Evolutionary conservation across 2,113 vertebrate genomes (phyloP).

Genomic region (Emydocephalus ijimae): DNA sequence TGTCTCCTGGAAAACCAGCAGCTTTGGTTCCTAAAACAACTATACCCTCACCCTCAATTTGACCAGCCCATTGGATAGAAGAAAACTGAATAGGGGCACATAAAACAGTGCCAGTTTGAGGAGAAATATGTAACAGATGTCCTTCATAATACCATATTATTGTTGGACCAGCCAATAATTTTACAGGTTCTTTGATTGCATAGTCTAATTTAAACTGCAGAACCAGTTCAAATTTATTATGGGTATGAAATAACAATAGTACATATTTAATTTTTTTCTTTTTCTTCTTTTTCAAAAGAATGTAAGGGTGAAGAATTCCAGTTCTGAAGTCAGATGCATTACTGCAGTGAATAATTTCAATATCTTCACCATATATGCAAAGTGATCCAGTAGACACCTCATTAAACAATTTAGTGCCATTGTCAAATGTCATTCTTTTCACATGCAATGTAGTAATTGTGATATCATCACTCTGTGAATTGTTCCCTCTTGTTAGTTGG

Average conservation of each 20-base stretch:
- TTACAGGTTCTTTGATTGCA: constrained; percentile 69
- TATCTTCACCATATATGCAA: constrained; percentile 50
- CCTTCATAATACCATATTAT: constrained; percentile 77
- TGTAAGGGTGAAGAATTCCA: constrained; percentile 71
- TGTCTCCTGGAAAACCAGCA: constrained; percentile 29
- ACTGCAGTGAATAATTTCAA: constrained; percentile 72
- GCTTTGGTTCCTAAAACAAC: constrained; percentile 74
- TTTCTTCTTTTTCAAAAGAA: constrained; percentile 70
- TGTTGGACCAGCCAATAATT: constrained; percentile 79
- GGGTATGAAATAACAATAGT: constrained; percentile 71
- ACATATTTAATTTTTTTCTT: constrained; percentile 64
- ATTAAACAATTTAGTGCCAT: constrained; percentile 65
- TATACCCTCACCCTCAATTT: constrained; percentile 66
- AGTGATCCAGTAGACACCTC: constrained; percentile 65
- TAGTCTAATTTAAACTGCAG: constrained; percentile 76
- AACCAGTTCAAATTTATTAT: constrained; percentile 67
- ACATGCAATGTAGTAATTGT: constrained; percentile 61
- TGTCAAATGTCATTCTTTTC: constrained; percentile 71
- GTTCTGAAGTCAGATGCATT: constrained; percentile 69
- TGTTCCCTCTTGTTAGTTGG: constrained; percentile 55
- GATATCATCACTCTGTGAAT: constrained; percentile 22
- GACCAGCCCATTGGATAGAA: constrained; percentile 74
- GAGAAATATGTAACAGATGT: constrained; percentile 72
- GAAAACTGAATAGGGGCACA: constrained; percentile 71
- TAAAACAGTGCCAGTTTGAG: constrained; percentile 57